Evolutionary conservation across 1,140 invertebrate genomes (phyloP), one percentile per base, ranked within the genome.

Genomic region (Frieseomelitta varia): DNA sequence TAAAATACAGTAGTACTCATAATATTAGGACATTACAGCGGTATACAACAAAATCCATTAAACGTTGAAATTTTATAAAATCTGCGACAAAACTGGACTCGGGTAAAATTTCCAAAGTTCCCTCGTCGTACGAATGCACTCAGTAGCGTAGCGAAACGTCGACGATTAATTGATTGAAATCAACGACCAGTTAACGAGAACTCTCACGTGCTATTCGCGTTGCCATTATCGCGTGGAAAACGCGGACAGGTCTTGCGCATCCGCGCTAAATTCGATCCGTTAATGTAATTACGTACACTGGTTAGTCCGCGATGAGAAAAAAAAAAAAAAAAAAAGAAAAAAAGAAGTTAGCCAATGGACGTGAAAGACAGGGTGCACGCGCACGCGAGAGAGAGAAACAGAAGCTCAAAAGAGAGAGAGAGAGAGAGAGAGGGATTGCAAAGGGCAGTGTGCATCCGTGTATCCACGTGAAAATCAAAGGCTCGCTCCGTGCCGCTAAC

Each of bases 401-500:
- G 56, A 47, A n/a, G n/a, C n/a, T n/a, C n/a, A n/a, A 24, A 27
- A 61, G 27, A 4, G 53, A 24, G 72, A 24, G 53, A 65, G 69
- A 65, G 34, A 58, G 83, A 84, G 47, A 74, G 55, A 55, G 61
- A 39, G 63, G 4, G 27, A 34, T 34, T 79, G 85, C 71, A 87
- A 83, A 85, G 79, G 74, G 58, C 79, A 72, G 79, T 87, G 88
- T 84, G 85, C 85, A 78, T 78, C 61, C 76, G 27, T 84, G 73
- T 84, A 67, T 74, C 83, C 67, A 69, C 77, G 80, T 81, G 85
- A 87, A 90, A 90, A 89, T 90, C 88, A 90, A 90, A 90, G 88
- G 88, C 88, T 81, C 72, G 73, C 87, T 68, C 12, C 73, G 75
- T 79, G 71, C 68, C 85, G 76, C 65, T 63, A 47, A 90, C 76